Percentiles rank a stretch among this genome's conserved stretches.
phyloP scores from a whole-genome alignment of 2,113 vertebrate species.

The Himantopus leucocephalus region DNA sequence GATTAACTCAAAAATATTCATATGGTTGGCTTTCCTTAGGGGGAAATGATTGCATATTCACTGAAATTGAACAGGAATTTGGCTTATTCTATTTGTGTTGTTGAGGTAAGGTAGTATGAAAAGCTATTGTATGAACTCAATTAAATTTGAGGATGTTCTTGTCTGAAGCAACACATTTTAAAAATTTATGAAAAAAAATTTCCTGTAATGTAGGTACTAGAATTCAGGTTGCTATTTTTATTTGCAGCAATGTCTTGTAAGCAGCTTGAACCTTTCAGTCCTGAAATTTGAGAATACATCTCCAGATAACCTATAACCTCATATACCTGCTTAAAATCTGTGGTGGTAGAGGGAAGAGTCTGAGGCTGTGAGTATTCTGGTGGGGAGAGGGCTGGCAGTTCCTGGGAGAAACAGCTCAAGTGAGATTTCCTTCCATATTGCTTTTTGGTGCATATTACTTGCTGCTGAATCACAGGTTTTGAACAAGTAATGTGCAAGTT shows the following conservation, averaged over 20 bases:
- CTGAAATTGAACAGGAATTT: not conserved
- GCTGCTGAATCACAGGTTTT: not conserved
- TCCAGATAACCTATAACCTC: not conserved
- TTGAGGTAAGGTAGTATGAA: not conserved
- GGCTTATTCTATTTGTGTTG: not conserved
- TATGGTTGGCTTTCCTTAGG: not conserved
- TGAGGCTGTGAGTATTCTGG: not conserved
- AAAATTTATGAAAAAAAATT: not conserved
- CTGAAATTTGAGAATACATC: not conserved
- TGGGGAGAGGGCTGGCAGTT: not conserved
- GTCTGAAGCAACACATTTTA: not conserved
- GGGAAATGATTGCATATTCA: not conserved
- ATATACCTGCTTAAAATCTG: not conserved
- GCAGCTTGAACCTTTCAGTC: not conserved
- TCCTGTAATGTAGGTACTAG: not conserved
- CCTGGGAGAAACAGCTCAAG: not conserved
- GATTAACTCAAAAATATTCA: not conserved
- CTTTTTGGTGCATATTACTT: not conserved
- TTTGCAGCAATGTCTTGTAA: not conserved
- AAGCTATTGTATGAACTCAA: not conserved
- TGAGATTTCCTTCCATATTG: not conserved
- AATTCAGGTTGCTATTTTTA: not conserved
- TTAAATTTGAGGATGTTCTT: not conserved
- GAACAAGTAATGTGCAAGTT: not conserved
- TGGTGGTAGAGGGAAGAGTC: not conserved